Evolutionary conservation across 2,888 invertebrate species (phyloP), one percentile per base, ranked within the genome.

Genomic region (Sicus ferrugineus): DNA sequence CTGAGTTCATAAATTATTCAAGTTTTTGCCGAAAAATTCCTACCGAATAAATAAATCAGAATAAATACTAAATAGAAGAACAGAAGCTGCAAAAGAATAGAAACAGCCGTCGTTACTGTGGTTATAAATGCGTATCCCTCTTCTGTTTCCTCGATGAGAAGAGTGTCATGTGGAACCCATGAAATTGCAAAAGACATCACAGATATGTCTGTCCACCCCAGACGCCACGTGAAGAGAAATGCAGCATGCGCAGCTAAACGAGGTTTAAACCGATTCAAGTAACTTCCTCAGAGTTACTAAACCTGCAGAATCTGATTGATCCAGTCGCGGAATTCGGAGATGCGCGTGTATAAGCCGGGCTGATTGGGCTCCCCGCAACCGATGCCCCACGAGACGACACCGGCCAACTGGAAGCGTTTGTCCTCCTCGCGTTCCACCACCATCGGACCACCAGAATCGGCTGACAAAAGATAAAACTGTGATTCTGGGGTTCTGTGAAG

Each of bases 391-490:
- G 94, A 95, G 71, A 96, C 96, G 65, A 96, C 92, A 19, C 96
- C 96, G 9, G 95, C 94, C 5, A 96, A 88, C 14, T 94, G 89
- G 88, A 94, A 96, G 65, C 95, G 88, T 75, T 90, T 91, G 83
- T 95, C 95, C 26, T 78, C 71, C 9, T 89, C 88, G 21, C 95
- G 87, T 78, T 93, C 93, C 21, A 95, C 89, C 38, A 95, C 95
- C 93, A 95, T 92, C 0, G 96, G 96, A 0, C 96, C 96, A 2
- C 96, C 96, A 56, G 94, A 95, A 86, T 96, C 96, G 70, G 96
- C 96, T 93, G 48, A 26, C 31, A 62, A n/a, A n/a, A n/a, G n/a
- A n/a, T 3, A 3, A 19, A 31, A 64, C 2, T 23, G n/a, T n/a
- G n/a, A 19, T 31, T 16, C n/a, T n/a, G 62, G 30, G 14, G 7